Conservation (phyloP, 2,888 invertebrate genomes). For the Acanthoscelides obtectus region DNA sequence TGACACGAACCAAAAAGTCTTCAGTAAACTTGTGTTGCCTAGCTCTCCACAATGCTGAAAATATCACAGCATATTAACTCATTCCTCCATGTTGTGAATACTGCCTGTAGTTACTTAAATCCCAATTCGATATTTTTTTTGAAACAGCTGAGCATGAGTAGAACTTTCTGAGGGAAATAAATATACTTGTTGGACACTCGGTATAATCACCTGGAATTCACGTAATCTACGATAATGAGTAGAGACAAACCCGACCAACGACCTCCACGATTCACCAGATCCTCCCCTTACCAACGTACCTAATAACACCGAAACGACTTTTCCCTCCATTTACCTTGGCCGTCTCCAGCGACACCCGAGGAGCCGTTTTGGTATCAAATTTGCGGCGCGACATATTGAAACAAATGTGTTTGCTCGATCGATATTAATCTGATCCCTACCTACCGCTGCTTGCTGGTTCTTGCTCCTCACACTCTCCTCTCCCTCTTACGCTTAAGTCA, state of each 20-base stretch:
- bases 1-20: too few species aligned
- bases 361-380: constrained; percentile 24
- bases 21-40: too few species aligned
- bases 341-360: background rate
- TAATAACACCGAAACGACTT: background rate
- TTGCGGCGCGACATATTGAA: constrained; percentile 33
- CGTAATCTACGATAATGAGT: background rate
- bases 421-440: constrained; percentile 38
- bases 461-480: constrained; percentile 8
- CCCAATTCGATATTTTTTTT: too few species aligned
- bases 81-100: too few species aligned
- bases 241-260: background rate
- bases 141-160: too few species aligned
- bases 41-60: too few species aligned
- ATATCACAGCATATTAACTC: too few species aligned
- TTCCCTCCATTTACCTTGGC: background rate
- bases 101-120: too few species aligned
- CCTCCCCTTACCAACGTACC: background rate
- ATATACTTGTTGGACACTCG: too few species aligned
- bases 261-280: background rate
- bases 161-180: too few species aligned
- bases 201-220: too few species aligned
- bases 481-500: constrained; percentile 6
- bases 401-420: constrained; percentile 39
- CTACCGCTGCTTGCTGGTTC: constrained; percentile 8